These are phyloP conservation scores for Microdon myrmicae DNA, from an alignment of 2,888 invertebrate species.

Conservation along the genomic window DNA sequence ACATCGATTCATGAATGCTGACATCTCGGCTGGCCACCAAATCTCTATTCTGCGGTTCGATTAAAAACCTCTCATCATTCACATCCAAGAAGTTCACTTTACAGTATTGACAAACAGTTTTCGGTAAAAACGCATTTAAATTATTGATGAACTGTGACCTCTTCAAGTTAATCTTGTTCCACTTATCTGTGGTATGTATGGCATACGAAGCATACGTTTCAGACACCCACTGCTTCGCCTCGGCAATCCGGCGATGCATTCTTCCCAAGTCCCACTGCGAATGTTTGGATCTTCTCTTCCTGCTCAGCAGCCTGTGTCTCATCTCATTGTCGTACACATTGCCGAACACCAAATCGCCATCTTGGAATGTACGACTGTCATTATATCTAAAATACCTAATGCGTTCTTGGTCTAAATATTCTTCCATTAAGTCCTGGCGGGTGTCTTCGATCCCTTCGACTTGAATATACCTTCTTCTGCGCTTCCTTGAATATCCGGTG, in stretches of 20 bases:
- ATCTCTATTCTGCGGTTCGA: constrained; percentile 83
- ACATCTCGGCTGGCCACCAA: constrained; percentile 82
- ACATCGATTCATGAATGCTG: constrained; percentile 83
- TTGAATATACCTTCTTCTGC: constrained; percentile 57
- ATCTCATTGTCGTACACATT: constrained; percentile 69
- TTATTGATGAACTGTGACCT: constrained; percentile 84
- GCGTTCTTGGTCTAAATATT: constrained; percentile 50
- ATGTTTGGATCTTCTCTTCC: constrained; percentile 68
- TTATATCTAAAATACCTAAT: constrained; percentile 55
- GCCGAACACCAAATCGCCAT: constrained; percentile 70
- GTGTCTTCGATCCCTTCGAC: constrained; percentile 44
- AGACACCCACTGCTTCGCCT: constrained; percentile 86
- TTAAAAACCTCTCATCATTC: constrained; percentile 79
- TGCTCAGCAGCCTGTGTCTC: constrained; percentile 68
- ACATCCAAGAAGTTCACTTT: constrained; percentile 82
- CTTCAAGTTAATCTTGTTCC: constrained; percentile 83
- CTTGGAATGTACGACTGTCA: constrained; percentile 61
- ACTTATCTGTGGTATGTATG: constrained; percentile 83
- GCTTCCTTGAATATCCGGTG: constrained; percentile 69
- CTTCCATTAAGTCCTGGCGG: constrained; percentile 65
- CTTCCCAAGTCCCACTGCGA: constrained; percentile 69
- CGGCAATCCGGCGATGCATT: constrained; percentile 75
- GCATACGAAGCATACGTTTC: constrained; percentile 88
- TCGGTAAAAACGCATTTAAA: constrained; percentile 80
- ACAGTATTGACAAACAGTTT: constrained; percentile 78